Base-by-base conservation (phyloP, 2,888 invertebrate genomes). In the Branchipolynoe longqiensis region DNA sequence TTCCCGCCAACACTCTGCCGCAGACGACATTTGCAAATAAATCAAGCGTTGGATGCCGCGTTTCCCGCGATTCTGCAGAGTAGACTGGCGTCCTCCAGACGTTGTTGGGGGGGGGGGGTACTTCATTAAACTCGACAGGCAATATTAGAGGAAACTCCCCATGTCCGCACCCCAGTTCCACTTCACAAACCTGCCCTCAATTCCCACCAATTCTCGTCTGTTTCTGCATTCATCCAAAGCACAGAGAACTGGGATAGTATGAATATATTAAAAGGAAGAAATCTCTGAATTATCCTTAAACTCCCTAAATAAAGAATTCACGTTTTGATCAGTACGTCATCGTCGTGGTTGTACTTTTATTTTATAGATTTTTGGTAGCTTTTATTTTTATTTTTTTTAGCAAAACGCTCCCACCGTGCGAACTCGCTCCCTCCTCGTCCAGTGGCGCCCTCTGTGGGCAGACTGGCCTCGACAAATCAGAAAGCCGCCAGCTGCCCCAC, bases 101-200 rank as follows among this genome's bases (percentile, higher is more conserved):
- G 58, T 18, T 4, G 58, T n/a, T 14, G 4, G 58, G 58, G 14
- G 58, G n/a, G n/a, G n/a, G 18, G 12, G n/a, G 4, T 58, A 58
- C 58, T 58, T 58, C 58, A 58, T 58, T 58, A n/a, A 58, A 58
- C 12, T 58, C 48, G 48, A 48, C 48, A 48, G 48, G 48, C 48
- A 18, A 48, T 48, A 48, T 48, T 48, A 48, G 48, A 18, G 48
- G 48, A 48, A n/a, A 48, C 48, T 8, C 8, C 48, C 48, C 8
- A 18, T 48, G 48, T 48, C 48, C 48, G 48, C 48, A 48, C 48
- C 18, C 8, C 18, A 12, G 48, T 8, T 48, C 48, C 18, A 48
- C 8, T 48, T 18, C 18, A 8, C 8, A 48, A 18, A 12, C 8
- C 48, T 48, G 8, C n/a, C n/a, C n/a, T n/a, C n/a, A n/a, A n/a